Base-by-base conservation (phyloP, 2,113 vertebrate species). In the Erythrolamprus reginae region DNA sequence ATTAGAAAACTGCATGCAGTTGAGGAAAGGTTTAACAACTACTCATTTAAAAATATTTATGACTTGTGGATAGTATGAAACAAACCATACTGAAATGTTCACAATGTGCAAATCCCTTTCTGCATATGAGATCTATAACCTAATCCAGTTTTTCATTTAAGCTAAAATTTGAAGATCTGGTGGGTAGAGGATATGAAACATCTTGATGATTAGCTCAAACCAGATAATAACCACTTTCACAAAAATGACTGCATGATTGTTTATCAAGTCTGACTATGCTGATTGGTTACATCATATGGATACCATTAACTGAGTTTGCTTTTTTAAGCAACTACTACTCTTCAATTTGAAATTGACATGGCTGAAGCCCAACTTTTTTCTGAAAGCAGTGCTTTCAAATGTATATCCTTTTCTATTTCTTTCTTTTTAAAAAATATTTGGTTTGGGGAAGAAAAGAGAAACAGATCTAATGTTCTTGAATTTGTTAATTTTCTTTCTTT, bases 231-330 rank as follows among this genome's bases (percentile, higher is more conserved):
- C 97, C 96, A 95, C 89, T 95, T 96, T 96, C 95, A 95, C 95
- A 94, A 97, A 97, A 97, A 96, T 96, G 97, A 94, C 94, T 95
- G 89, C 92, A 94, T 96, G 95, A 95, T 96, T 95, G 96, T 97
- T 97, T 97, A 96, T 97, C 97, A 97, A 97, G 95, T 97, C 97
- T 97, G 97, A 97, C 96, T 89, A 55, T 96, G 94, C 93, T 93
- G 96, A 95, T 97, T 96, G 96, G 94, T 94, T 95, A 94, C 96
- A 96, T 97, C 96, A 96, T 97, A 96, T 97, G 97, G 97, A 95
- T 97, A 93, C 88, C 93, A 96, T 98, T 97, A 97, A 95, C 93
- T 92, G 90, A 95, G 93, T 96, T 95, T 96, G 94, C 94, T 97
- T 92, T 97, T 97, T 97, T 96, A 96, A 95, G 95, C 94, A 96